These are phyloP conservation scores for Nestor notabilis DNA, from an alignment of 2,113 vertebrate species.

Conservation along the genomic window DNA sequence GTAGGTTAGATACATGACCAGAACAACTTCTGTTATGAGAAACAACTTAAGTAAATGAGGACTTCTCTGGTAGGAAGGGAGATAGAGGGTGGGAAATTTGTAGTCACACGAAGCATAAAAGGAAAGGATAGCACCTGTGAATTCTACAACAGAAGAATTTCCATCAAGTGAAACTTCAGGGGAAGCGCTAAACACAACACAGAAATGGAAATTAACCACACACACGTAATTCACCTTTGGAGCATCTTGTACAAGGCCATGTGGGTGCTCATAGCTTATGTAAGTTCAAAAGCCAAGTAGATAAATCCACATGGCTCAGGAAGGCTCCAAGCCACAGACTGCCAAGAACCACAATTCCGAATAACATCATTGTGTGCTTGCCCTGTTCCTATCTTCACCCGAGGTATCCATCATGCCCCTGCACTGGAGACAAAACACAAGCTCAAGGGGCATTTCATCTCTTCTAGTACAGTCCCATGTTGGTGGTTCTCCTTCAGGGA, in stretches of 20 bases:
- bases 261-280: accelerated
- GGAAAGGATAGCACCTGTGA: not conserved
- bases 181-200: not conserved
- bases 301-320: not conserved
- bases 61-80: not conserved
- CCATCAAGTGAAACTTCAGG: not conserved
- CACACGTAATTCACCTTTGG: not conserved
- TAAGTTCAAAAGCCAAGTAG: not conserved
- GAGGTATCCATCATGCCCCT: not conserved
- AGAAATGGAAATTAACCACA: not conserved
- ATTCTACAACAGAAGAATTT: not conserved
- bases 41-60: not conserved
- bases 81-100: not conserved
- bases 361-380: not conserved
- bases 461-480: not conserved
- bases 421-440: not conserved
- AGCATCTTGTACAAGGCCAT: not conserved
- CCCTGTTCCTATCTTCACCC: not conserved
- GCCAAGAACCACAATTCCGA: not conserved
- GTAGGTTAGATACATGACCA: not conserved
- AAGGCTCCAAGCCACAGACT: not conserved
- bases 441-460: not conserved
- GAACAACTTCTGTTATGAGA: not conserved
- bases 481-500: not conserved
- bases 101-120: not conserved